These are phyloP conservation scores for Lycia hirtaria DNA, from an alignment of 2,888 invertebrate species.

Conservation along the genomic window DNA sequence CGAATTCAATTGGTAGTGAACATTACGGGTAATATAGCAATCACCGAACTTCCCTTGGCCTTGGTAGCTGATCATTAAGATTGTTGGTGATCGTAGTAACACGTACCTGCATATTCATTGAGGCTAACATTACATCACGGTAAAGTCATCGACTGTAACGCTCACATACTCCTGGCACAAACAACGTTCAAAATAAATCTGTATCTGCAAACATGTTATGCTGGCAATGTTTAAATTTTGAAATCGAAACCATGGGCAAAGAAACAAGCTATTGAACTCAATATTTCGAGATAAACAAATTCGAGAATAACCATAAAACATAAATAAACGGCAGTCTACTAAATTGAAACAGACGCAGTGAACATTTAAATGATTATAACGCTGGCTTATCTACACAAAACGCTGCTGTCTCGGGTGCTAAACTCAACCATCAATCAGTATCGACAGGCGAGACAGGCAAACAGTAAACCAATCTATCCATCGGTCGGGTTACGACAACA, in stretches of 20 bases:
- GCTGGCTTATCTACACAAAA: slow-evolving; percentile 11
- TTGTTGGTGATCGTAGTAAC: slow-evolving; percentile 44
- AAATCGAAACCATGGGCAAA: background rate
- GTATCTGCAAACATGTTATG: slow-evolving; percentile 6
- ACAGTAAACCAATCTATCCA: slow-evolving; percentile 47
- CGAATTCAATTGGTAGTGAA: slow-evolving; percentile 30
- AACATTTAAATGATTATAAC: background rate
- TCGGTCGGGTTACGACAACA: slow-evolving; percentile 49
- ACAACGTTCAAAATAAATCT: slow-evolving; percentile 8
- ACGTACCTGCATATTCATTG: slow-evolving; percentile 44
- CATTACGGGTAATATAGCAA: slow-evolving; percentile 41
- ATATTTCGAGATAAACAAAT: background rate
- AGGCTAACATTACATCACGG: slow-evolving; percentile 59
- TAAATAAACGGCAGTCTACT: background rate
- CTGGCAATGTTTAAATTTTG: background rate
- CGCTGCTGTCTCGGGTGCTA: slow-evolving; percentile 37
- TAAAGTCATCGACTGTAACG: slow-evolving; percentile 53
- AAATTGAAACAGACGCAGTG: background rate
- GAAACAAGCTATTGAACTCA: background rate
- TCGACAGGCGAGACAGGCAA: slow-evolving; percentile 35
- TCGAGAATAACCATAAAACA: background rate
- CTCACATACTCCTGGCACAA: slow-evolving; percentile 19
- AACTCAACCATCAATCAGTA: slow-evolving; percentile 49
- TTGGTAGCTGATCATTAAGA: slow-evolving; percentile 58
- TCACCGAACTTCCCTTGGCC: slow-evolving; percentile 53